Evolutionary conservation across 2,888 invertebrate species (phyloP), one percentile per base, ranked within the genome.

Genomic region (Prosopocoilus inquinatus): DNA sequence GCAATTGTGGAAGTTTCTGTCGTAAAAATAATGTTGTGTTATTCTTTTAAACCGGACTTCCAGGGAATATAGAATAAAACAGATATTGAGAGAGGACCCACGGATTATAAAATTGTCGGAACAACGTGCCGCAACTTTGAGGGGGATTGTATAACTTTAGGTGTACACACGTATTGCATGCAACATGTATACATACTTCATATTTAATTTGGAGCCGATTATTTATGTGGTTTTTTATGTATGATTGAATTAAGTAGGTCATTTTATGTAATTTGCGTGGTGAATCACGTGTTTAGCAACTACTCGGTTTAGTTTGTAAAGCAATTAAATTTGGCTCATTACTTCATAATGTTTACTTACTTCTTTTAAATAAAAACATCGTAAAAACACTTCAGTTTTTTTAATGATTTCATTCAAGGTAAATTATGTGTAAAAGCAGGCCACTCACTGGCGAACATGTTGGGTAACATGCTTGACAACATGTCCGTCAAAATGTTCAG

Each of bases 181-280:
- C n/a, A n/a, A n/a, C n/a, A n/a, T n/a, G n/a, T n/a, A n/a, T n/a
- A 28, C 7, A 4, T 28, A 28, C 20, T 28, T 28, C 16, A 2
- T 3, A 16, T 16, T 16, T 16, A 16, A 13, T 41, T 9, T n/a
- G 12, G 9, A 41, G 9, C 13, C 13, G 16, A 41, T 41, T 16
- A 41, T 36, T 36, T 36, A 41, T 41, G 41, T 15, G 9, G 3
- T 28, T 28, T 28, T 28, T 28, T 28, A 28, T 41, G 33, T 11
- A 20, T n/a, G 38, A 36, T 12, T 34, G 16, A 39, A 39, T 38
- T 49, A 49, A 41, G 43, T 49, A 43, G 49, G 41, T 41, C 49
- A 49, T 49, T n/a, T n/a, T n/a, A 28, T 28, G 39, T 41, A 38
- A 49, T 49, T 49, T 49, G 49, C 49, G 43, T 49, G 49, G 43